These are phyloP conservation scores for Poeciliopsis paucimaculata DNA, from an alignment of 2,797 vertebrate genomes.

Conservation along the genomic window DNA sequence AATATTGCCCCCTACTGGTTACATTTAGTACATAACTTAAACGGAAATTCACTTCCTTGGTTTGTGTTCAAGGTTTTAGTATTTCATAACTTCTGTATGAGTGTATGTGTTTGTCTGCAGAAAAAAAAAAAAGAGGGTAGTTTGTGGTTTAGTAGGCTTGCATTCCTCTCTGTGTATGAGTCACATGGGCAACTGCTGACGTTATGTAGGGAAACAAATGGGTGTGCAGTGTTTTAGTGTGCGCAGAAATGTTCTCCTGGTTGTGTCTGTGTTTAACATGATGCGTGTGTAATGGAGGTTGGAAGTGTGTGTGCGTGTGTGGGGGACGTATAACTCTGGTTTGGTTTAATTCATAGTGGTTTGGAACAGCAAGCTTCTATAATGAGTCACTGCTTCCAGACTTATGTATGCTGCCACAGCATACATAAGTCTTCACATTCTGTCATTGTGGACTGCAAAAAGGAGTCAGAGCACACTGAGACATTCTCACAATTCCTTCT, in stretches of 20 bases:
- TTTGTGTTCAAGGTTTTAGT: conserved; percentile 18
- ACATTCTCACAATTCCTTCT: conserved; percentile 2
- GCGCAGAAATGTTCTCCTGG: background rate
- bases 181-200: conserved; percentile 50
- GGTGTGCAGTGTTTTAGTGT: background rate
- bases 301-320: conserved; percentile 13
- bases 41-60: conserved; percentile 25
- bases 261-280: conserved; percentile 18
- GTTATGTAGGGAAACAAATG: conserved; percentile 28
- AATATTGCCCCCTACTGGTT: conserved; percentile 61
- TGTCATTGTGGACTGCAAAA: conserved; percentile 19
- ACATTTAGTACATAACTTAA: background rate
- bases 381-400: conserved; percentile 80
- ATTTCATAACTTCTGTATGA: conserved; percentile 39
- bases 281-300: background rate
- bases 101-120: conserved; percentile 6
- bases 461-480: conserved; percentile 30
- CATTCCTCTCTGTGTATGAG: conserved; percentile 50
- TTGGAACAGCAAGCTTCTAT: conserved; percentile 60
- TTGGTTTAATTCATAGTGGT: conserved; percentile 69
- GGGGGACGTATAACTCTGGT: conserved; percentile 33
- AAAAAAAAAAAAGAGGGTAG: conserved; percentile 20
- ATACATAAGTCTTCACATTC: conserved; percentile 16
- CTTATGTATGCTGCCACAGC: conserved; percentile 19
- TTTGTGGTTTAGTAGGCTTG: conserved; percentile 59